Evolutionary conservation across 1,140 invertebrate species (phyloP).

Genomic region (Diabrotica virgifera): DNA sequence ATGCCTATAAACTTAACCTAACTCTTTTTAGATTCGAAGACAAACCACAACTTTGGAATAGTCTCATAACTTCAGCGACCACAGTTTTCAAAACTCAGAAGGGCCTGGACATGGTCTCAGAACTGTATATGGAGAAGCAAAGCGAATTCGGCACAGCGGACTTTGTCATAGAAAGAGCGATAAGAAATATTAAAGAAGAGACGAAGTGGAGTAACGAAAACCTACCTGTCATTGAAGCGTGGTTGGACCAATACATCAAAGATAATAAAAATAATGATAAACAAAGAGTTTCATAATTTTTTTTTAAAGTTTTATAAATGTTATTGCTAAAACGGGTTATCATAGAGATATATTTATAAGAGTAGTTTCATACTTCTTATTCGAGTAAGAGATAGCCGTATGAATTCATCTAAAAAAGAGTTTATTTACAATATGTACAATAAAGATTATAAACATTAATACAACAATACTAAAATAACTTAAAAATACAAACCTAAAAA

Average conservation of each 20-base stretch:
- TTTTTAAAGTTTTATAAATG: too few species aligned
- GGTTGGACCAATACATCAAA: slow-evolving; percentile 58
- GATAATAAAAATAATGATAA: slow-evolving; percentile 28
- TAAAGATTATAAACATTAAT: too few species aligned
- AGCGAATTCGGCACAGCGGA: slow-evolving; percentile 65
- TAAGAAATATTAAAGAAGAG: slow-evolving; percentile 66
- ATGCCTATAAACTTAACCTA: too few species aligned
- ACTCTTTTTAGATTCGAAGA: slow-evolving; percentile 55
- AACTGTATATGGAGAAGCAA: slow-evolving; percentile 57
- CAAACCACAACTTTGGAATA: slow-evolving; percentile 69
- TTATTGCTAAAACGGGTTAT: too few species aligned
- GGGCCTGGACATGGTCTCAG: slow-evolving; percentile 63
- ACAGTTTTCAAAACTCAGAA: slow-evolving; percentile 68
- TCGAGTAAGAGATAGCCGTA: too few species aligned
- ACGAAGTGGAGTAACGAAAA: slow-evolving; percentile 68
- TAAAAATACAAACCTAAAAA: too few species aligned
- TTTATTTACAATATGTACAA: too few species aligned
- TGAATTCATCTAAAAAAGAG: too few species aligned
- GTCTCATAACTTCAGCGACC: slow-evolving; percentile 65
- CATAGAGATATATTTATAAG: too few species aligned
- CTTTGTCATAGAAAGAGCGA: slow-evolving; percentile 62
- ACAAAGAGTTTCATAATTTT: neutral
- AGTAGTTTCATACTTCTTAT: too few species aligned
- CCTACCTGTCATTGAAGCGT: slow-evolving; percentile 64
- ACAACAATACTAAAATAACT: too few species aligned